Evolutionary conservation across 2,888 invertebrate genomes (phyloP), one percentile per base, ranked within the genome.

Genomic region (Athripsodes cinereus): DNA sequence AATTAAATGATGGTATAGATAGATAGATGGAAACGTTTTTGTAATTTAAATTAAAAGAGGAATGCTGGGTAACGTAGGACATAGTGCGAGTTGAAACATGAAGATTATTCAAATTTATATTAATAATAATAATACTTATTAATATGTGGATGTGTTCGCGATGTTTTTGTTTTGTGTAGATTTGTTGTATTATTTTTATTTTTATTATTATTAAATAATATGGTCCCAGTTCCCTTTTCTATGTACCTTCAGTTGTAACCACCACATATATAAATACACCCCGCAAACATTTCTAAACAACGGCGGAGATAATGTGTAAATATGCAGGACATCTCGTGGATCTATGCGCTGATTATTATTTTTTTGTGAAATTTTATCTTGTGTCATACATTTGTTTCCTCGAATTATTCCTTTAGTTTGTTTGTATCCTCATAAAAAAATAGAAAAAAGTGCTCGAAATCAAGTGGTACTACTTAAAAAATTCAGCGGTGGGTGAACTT

Each of bases 231-330:
- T 8, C n/a, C 40, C 13, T 13, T 40, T 40, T 40, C n/a, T 16
- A 13, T 31, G 6, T 31, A 8, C 31, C 31, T 31, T 11, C 40
- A 40, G 40, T 13, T 5, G n/a, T 13, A 40, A 13, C 13, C 16
- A 16, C 13, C 40, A 2, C 10, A 26, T 10, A 26, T 26, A 3
- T 10, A n/a, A n/a, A n/a, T 13, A 40, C 40, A 40, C 13, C 40
- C 40, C 13, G 13, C 40, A 40, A 40, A 52, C 56, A 52, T 51
- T 56, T 57, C 53, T 54, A 53, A 52, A 61, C 58, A 58, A 57
- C 55, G 55, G 54, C 16, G 46, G 57, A 60, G 59, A 62, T 60
- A 62, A 62, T 60, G 60, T 57, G 57, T 57, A 60, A 60, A 60
- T 57, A 60, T 60, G 56, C 53, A 26, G 52, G 16, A 44, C 11